Percentiles rank a stretch among this genome's conserved stretches.
These are phyloP conservation scores for Ceratothoa steindachneri DNA, from an alignment of 2,888 invertebrate genomes.

Conservation along the genomic window DNA sequence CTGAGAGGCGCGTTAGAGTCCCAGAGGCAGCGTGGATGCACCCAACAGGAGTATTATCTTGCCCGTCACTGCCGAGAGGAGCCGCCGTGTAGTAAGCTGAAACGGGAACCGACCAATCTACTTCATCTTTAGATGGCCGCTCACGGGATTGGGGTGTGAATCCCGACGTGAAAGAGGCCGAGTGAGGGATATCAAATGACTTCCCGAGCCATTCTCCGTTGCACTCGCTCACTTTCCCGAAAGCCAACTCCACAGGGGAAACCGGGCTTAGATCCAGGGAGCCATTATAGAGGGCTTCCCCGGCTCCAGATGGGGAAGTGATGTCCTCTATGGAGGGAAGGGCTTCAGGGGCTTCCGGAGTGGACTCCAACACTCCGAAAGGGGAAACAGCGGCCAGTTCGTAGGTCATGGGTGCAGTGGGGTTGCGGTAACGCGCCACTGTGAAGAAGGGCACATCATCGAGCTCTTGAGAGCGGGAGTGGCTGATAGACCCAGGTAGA, in stretches of 20 bases:
- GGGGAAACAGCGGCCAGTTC: slow-evolving; percentile 30
- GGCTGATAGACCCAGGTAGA: not conserved
- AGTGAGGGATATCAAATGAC: not conserved
- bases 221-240: slow-evolving; percentile 12
- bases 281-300: slow-evolving; percentile 36
- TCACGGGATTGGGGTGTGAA: slow-evolving; percentile 5
- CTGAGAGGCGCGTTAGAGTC: slow-evolving; percentile 15
- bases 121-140: not conserved
- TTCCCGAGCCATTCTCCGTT: not conserved
- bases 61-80: not conserved
- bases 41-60: slow-evolving; percentile 32
- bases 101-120: not conserved
- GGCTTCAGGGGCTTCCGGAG: not conserved
- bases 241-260: slow-evolving; percentile 38
- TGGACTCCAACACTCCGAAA: not conserved
- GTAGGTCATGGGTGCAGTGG: slow-evolving; percentile 39
- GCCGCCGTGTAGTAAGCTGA: not conserved
- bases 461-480: slow-evolving; percentile 16
- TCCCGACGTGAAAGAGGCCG: not conserved
- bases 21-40: slow-evolving; percentile 33
- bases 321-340: not conserved
- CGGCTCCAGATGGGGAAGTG: slow-evolving; percentile 18
- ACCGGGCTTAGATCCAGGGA: slow-evolving; percentile 19
- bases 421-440: slow-evolving; percentile 40
- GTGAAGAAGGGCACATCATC: slow-evolving; percentile 46